Evolutionary conservation across 2,113 vertebrate genomes (phyloP).

Genomic region (Sander vitreus): DNA sequence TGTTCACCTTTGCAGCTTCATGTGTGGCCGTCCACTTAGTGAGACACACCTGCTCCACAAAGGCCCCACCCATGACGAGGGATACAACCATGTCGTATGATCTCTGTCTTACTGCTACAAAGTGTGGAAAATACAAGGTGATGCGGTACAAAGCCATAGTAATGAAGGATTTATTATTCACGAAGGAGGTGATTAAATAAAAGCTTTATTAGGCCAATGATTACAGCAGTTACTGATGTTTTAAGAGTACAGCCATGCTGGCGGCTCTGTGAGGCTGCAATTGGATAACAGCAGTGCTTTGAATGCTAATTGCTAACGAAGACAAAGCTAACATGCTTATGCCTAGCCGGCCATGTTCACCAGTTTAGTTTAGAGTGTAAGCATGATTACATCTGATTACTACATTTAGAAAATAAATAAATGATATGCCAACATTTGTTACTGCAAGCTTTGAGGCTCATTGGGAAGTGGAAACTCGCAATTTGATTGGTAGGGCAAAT

Average conservation of each 20-base stretch:
- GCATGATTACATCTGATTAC: too few species aligned
- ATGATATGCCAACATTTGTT: not conserved
- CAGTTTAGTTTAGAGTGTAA: too few species aligned
- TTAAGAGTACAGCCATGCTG: not conserved
- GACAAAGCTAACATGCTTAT: too few species aligned
- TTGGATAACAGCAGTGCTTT: not conserved
- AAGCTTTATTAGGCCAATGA: not conserved
- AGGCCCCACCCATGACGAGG: constrained; percentile 87
- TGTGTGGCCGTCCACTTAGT: constrained; percentile 89
- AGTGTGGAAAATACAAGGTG: not conserved
- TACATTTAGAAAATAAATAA: too few species aligned
- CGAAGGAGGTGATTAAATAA: too few species aligned
- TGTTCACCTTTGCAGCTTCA: constrained; percentile 87
- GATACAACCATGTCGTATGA: constrained; percentile 84
- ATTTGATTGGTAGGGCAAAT: too few species aligned
- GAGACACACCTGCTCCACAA: constrained; percentile 86
- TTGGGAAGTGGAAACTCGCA: too few species aligned
- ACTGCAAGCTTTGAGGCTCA: too few species aligned
- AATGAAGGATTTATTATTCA: not conserved
- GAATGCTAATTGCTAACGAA: not conserved
- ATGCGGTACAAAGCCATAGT: not conserved
- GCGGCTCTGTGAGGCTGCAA: too few species aligned
- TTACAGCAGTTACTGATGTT: not conserved
- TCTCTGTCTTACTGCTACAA: constrained; percentile 85
- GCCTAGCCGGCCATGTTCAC: too few species aligned